A percentile compares a stretch with the other conserved stretches of the same genome.
Conservation (phyloP, 2,888 invertebrate genomes). For the Acronicta psi region DNA sequence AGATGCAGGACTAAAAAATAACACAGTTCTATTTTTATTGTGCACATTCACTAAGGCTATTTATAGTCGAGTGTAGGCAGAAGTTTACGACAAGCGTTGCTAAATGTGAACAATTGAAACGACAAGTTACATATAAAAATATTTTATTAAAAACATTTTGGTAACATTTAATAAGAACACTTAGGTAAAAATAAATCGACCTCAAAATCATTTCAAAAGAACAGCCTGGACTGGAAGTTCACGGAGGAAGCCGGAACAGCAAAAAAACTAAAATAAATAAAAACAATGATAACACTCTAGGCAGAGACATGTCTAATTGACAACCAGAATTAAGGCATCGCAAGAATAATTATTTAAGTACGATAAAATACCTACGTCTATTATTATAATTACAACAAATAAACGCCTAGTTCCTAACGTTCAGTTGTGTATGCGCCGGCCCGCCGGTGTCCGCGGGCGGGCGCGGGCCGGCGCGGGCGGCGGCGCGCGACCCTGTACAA, state of each 20-base stretch:
- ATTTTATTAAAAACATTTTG: slow-evolving; percentile 90
- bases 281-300: slow-evolving; percentile 89
- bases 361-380: slow-evolving; percentile 89
- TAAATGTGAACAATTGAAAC: slow-evolving; percentile 64
- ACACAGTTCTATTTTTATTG: slow-evolving; percentile 60
- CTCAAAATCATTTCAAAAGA: slow-evolving; percentile 89
- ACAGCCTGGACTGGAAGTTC: slow-evolving; percentile 90
- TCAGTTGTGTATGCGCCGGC: slow-evolving; percentile 68
- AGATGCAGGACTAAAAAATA: slow-evolving; percentile 56
- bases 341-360: slow-evolving; percentile 90
- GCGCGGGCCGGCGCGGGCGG: slow-evolving; percentile 54
- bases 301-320: slow-evolving; percentile 89
- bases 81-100: slow-evolving; percentile 24
- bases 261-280: slow-evolving; percentile 86
- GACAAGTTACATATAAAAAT: slow-evolving; percentile 87
- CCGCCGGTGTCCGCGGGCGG: slow-evolving; percentile 48
- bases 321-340: slow-evolving; percentile 90
- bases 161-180: slow-evolving; percentile 90
- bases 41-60: slow-evolving; percentile 57
- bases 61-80: slow-evolving; percentile 48
- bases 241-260: slow-evolving; percentile 89
- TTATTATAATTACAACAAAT: slow-evolving; percentile 89
- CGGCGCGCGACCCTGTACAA: slow-evolving; percentile 63
- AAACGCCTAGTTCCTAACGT: slow-evolving; percentile 83
- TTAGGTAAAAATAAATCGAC: slow-evolving; percentile 90